Evolutionary conservation across 2,113 vertebrate species (phyloP).

Genomic region (Helogale parvula): DNA sequence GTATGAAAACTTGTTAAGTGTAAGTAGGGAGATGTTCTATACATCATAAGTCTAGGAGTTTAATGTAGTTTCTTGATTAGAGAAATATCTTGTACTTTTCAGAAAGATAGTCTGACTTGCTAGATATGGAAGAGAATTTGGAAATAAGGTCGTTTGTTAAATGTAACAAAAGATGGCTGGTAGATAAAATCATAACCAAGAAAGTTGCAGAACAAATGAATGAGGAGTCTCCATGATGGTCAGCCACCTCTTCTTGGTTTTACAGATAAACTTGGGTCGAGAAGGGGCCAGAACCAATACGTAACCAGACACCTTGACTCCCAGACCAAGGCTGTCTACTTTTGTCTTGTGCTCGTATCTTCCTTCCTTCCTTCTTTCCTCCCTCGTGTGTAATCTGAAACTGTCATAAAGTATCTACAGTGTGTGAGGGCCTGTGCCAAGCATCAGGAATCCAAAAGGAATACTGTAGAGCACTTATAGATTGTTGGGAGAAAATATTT

Average conservation of each 20-base stretch:
- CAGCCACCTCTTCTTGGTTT: neutral
- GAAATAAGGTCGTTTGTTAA: conserved; percentile 35
- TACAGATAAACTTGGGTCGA: neutral
- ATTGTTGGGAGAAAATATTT: neutral
- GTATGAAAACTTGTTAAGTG: conserved; percentile 18
- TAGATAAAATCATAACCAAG: neutral
- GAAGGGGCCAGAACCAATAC: neutral
- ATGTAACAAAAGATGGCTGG: neutral
- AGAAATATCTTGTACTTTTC: conserved; percentile 53
- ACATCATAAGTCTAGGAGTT: neutral
- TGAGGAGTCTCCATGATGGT: neutral
- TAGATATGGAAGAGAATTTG: conserved; percentile 34
- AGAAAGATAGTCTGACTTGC: neutral
- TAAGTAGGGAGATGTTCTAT: neutral
- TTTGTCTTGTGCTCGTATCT: neutral
- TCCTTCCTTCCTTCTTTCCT: neutral
- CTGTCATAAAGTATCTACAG: neutral
- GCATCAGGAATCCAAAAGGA: neutral
- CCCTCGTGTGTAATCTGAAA: conserved; percentile 24
- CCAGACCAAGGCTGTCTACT: neutral
- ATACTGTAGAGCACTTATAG: neutral
- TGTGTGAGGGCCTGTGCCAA: neutral
- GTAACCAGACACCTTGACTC: neutral
- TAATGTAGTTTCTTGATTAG: conserved; percentile 21
- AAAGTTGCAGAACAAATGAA: neutral